Percentiles rank a stretch among this genome's conserved stretches.
phyloP scores from a whole-genome alignment of 2,888 invertebrate species.

The Eristalis arbustorum region DNA sequence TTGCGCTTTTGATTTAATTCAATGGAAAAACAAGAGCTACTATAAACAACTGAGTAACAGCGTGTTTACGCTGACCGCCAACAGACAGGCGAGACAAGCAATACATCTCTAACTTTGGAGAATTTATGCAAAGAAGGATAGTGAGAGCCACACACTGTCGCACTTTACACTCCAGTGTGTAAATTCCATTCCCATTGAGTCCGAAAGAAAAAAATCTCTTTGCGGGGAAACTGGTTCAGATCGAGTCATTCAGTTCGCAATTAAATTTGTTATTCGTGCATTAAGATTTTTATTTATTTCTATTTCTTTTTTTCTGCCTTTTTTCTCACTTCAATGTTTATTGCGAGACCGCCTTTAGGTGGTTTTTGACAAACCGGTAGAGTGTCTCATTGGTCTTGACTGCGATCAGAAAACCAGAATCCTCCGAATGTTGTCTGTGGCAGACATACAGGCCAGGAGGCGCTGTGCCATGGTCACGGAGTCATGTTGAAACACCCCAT shows the following conservation, averaged over 20 bases:
- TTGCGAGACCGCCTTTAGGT: not conserved
- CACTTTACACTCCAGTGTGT: not conserved
- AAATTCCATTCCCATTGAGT: not conserved
- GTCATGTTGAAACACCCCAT: too few relatives aligned
- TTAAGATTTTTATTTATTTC: slow-evolving; percentile 2
- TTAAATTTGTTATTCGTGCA: slow-evolving; percentile 30
- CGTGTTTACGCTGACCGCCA: not conserved
- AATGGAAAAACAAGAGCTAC: not conserved
- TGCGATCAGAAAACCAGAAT: slow-evolving; percentile 1
- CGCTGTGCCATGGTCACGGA: too few relatives aligned
- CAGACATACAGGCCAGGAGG: not conserved
- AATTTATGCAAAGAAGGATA: slow-evolving; percentile 53
- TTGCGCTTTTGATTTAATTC: not conserved
- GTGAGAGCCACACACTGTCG: not conserved
- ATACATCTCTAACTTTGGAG: slow-evolving; percentile 47
- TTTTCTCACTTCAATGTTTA: slow-evolving; percentile 7
- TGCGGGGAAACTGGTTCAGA: slow-evolving; percentile 7
- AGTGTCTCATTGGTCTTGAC: slow-evolving; percentile 1
- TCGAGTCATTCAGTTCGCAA: not conserved
- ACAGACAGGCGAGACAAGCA: too few relatives aligned
- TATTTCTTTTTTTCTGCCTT: not conserved
- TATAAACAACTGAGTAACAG: not conserved
- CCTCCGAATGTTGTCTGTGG: not conserved
- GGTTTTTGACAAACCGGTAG: not conserved
- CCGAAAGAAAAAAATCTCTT: not conserved